These are phyloP conservation scores for Thamnaconus septentrionalis DNA, from an alignment of 2,113 vertebrate genomes.

Conservation along the genomic window DNA sequence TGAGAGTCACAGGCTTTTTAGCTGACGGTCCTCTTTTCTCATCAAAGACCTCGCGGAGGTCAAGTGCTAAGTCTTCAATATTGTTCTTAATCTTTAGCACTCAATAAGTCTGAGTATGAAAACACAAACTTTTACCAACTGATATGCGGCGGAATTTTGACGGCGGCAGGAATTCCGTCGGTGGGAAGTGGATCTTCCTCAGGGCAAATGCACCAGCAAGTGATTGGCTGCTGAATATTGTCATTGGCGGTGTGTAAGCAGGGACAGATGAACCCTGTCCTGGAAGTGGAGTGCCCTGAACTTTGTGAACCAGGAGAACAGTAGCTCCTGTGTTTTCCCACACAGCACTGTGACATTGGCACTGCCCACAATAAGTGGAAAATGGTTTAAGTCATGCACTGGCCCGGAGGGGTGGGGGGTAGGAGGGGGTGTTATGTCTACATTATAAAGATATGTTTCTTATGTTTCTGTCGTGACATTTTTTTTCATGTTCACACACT, in stretches of 20 bases:
- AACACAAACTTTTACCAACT: constrained; percentile 2
- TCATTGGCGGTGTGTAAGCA: constrained; percentile 22
- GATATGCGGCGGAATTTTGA: background rate
- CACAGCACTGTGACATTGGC: constrained; percentile 29
- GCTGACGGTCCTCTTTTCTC: constrained; percentile 34
- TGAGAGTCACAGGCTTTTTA: constrained; percentile 41
- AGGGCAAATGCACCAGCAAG: too few species aligned
- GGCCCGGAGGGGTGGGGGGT: constrained; percentile 22
- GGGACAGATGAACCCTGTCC: constrained; percentile 3
- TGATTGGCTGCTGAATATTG: constrained; percentile 22
- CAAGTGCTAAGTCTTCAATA: constrained; percentile 38
- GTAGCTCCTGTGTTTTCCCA: constrained; percentile 35
- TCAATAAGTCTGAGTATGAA: constrained; percentile 15
- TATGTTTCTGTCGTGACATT: background rate
- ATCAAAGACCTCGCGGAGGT: constrained; percentile 58
- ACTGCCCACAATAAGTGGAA: constrained; percentile 19
- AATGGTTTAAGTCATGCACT: constrained; percentile 30
- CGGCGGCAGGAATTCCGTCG: too few species aligned
- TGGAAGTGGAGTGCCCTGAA: constrained; percentile 22
- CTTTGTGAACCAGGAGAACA: constrained; percentile 27
- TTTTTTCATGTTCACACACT: too few species aligned
- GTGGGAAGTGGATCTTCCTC: too few species aligned
- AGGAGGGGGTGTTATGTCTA: constrained; percentile 78
- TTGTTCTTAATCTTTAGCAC: constrained; percentile 54
- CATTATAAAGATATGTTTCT: constrained; percentile 20